Evolutionary conservation across 2,888 invertebrate species (phyloP).

Genomic region (Beris chalybata): DNA sequence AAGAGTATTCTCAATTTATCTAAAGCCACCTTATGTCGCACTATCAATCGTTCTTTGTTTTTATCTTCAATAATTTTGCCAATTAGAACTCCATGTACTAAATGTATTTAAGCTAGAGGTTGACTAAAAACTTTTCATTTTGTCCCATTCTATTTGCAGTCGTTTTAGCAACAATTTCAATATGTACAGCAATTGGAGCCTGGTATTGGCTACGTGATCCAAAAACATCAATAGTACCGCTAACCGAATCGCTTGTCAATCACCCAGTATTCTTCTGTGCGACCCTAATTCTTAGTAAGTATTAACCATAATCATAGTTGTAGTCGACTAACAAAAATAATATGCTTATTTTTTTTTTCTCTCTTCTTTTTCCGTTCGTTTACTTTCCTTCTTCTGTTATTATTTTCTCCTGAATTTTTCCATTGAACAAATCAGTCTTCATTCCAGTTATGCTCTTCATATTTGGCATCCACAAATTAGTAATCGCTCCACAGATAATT

Average conservation of each 20-base stretch:
- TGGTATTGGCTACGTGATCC: slow-evolving; percentile 97
- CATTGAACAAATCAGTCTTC: slow-evolving; percentile 16
- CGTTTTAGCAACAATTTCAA: slow-evolving; percentile 79
- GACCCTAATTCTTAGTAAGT: slow-evolving; percentile 76
- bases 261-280: slow-evolving; percentile 94
- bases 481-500: slow-evolving; percentile 95
- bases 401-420: not conserved
- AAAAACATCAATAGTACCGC: slow-evolving; percentile 85
- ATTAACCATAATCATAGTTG: not conserved
- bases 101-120: too few relatives aligned
- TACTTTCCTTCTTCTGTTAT: not conserved
- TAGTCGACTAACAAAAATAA: slow-evolving; percentile 5
- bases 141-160: slow-evolving; percentile 61
- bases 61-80: too few relatives aligned
- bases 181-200: slow-evolving; percentile 91
- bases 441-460: slow-evolving; percentile 79
- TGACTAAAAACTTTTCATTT: too few relatives aligned
- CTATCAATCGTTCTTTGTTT: not conserved
- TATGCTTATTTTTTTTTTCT: not conserved
- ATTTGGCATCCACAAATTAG: slow-evolving; percentile 92
- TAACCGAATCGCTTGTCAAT: slow-evolving; percentile 88
- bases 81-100: too few relatives aligned
- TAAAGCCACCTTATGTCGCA: not conserved
- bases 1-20: too few relatives aligned
- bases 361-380: not conserved